A percentile compares a stretch with the other conserved stretches of the same genome.
Conservation (phyloP, 2,797 vertebrate species). For the Diplodus puntazzo region DNA sequence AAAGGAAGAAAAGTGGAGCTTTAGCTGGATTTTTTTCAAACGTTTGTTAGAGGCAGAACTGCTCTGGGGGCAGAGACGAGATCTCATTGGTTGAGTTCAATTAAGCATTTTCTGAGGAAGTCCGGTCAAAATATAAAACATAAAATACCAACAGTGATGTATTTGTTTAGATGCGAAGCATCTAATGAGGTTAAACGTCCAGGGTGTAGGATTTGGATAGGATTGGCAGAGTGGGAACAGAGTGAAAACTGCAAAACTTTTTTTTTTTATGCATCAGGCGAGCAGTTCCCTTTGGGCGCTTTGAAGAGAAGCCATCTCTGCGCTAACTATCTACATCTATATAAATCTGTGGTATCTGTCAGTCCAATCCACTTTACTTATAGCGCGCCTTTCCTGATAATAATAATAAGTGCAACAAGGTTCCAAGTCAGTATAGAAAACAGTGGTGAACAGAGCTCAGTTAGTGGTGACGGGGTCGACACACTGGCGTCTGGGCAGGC, state of each 20-base stretch:
- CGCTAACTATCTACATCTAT: too few relatives aligned
- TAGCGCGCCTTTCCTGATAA: too few relatives aligned
- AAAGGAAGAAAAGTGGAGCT: not conserved
- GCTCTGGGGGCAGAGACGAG: not conserved
- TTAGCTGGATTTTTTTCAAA: not conserved
- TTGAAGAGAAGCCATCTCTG: too few relatives aligned
- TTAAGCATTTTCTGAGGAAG: not conserved
- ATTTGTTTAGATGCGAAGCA: not conserved
- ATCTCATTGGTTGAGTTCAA: conserved; percentile 1
- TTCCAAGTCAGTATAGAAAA: not conserved
- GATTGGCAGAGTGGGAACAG: too few relatives aligned
- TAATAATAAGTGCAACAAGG: not conserved
- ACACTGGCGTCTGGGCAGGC: not conserved
- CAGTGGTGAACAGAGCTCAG: not conserved
- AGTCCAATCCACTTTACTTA: too few relatives aligned
- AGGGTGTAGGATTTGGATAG: too few relatives aligned
- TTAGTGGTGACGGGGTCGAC: not conserved
- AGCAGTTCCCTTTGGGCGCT: too few relatives aligned
- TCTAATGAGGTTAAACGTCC: not conserved
- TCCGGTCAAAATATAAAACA: not conserved
- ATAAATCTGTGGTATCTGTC: too few relatives aligned
- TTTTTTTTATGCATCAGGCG: too few relatives aligned
- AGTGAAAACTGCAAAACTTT: too few relatives aligned
- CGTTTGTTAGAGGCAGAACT: not conserved
- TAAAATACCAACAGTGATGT: not conserved